phyloP scores from a whole-genome alignment of 2,888 invertebrate species.

The Tipula vernalis region DNA sequence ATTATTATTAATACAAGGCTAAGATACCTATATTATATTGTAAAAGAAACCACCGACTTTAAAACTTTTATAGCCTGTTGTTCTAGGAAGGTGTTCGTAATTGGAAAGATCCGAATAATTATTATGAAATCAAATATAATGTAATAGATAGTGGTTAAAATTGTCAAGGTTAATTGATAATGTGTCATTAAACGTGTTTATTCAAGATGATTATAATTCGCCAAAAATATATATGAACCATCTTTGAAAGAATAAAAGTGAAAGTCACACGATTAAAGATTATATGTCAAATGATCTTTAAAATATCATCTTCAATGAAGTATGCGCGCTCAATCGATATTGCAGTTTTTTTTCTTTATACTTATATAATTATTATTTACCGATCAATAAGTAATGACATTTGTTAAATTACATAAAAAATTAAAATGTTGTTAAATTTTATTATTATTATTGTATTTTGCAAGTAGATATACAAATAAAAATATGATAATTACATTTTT shows the following conservation, averaged over 20 bases:
- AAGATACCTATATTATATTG: neutral
- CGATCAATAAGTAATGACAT: neutral
- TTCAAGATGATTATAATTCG: neutral
- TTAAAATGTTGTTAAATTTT: neutral
- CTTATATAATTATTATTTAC: neutral
- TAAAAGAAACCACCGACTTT: neutral
- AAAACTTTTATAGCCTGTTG: neutral
- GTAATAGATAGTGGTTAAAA: neutral
- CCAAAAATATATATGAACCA: neutral
- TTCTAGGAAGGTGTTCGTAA: neutral
- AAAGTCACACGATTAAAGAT: neutral
- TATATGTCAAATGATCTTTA: neutral
- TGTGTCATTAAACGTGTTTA: neutral
- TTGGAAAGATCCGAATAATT: neutral
- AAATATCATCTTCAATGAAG: neutral
- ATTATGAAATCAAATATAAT: neutral
- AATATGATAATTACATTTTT: neutral
- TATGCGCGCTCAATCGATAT: neutral
- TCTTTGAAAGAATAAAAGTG: neutral
- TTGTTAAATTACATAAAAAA: neutral
- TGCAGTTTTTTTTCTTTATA: neutral
- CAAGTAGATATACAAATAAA: too few species aligned
- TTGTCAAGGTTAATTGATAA: neutral
- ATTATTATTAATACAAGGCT: neutral
- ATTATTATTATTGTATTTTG: neutral